Evolutionary conservation across 2,888 invertebrate genomes (phyloP).

Genomic region (Spilosoma lubricipeda): DNA sequence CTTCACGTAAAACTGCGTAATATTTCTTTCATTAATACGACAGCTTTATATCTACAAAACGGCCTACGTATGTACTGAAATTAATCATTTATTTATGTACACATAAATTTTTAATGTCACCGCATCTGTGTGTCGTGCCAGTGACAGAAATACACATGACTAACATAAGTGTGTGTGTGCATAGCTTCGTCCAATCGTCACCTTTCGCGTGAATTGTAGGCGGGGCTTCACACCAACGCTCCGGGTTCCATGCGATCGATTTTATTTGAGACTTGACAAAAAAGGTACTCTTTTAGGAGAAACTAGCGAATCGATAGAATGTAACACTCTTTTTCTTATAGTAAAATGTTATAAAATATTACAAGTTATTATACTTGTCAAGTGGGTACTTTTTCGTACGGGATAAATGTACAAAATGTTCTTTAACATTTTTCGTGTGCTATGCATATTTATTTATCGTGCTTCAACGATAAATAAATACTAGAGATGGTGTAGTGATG

Average conservation of each 20-base stretch:
- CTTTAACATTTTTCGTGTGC: neutral
- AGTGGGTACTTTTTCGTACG: neutral
- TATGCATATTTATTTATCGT: too few species aligned
- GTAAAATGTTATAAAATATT: neutral
- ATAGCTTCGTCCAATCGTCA: slow-evolving; percentile 79
- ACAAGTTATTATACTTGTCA: neutral
- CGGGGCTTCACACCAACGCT: slow-evolving; percentile 75
- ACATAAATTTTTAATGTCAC: slow-evolving; percentile 44
- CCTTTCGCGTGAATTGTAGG: slow-evolving; percentile 82
- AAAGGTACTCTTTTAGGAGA: slow-evolving; percentile 11
- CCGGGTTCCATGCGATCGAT: slow-evolving; percentile 69
- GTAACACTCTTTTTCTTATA: neutral
- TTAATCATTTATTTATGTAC: slow-evolving; percentile 37
- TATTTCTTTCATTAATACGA: neutral
- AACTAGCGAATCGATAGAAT: neutral
- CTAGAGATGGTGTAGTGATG: neutral
- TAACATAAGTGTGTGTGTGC: slow-evolving; percentile 39
- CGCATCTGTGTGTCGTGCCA: slow-evolving; percentile 27
- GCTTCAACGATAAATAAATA: neutral
- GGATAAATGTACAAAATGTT: neutral
- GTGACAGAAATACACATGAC: slow-evolving; percentile 4
- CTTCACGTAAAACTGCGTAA: neutral
- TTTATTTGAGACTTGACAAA: slow-evolving; percentile 50
- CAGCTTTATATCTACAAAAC: neutral
- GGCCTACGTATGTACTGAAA: slow-evolving; percentile 24